Conservation (phyloP, 2,888 invertebrate species). For the Eilema sororculum region DNA sequence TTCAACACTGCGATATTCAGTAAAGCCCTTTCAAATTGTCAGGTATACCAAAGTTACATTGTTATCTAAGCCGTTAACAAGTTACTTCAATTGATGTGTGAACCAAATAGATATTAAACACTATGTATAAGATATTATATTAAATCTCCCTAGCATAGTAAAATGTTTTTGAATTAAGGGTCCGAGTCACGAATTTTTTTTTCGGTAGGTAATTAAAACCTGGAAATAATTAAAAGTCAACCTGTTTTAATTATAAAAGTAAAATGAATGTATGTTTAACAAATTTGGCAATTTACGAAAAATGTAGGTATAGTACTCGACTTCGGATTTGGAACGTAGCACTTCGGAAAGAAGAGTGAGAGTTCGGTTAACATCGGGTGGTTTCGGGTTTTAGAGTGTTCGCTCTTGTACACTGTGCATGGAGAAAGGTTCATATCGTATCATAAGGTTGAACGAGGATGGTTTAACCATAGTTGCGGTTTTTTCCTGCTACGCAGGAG, state of each 20-base stretch:
- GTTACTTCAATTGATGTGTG: not conserved
- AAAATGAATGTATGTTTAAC: slow-evolving; percentile 12
- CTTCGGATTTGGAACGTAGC: too few relatives aligned
- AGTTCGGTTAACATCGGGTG: too few relatives aligned
- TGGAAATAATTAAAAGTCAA: slow-evolving; percentile 7
- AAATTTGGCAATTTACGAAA: slow-evolving; percentile 21
- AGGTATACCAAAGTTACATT: not conserved
- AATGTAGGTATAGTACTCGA: slow-evolving; percentile 1
- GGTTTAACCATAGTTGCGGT: too few relatives aligned
- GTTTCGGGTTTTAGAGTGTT: too few relatives aligned
- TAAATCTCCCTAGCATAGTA: not conserved
- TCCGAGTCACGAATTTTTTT: not conserved
- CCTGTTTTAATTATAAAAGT: slow-evolving; percentile 26
- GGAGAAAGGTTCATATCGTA: too few relatives aligned
- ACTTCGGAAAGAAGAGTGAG: too few relatives aligned
- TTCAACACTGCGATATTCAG: not conserved
- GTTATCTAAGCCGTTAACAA: not conserved
- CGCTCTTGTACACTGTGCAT: too few relatives aligned
- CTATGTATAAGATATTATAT: not conserved
- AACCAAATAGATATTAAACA: not conserved
- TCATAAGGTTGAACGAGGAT: too few relatives aligned
- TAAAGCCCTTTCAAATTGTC: not conserved
- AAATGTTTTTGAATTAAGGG: slow-evolving; percentile 1
- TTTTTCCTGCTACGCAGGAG: too few relatives aligned
- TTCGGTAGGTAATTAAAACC: slow-evolving; percentile 2